phyloP scores from a whole-genome alignment of 2,888 invertebrate species.

The Leptothorax acervorum region DNA sequence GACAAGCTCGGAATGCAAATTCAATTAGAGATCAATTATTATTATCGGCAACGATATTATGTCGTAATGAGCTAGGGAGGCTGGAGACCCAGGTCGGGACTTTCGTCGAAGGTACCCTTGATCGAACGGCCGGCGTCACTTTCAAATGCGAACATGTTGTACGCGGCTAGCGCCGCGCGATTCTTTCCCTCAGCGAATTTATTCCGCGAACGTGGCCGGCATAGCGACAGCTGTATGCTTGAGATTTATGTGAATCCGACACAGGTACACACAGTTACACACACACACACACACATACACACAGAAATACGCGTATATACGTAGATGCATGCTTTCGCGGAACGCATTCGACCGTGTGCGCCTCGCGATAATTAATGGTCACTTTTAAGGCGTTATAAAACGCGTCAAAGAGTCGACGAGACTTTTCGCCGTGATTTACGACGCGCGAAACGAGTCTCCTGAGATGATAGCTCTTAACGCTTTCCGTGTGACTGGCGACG shows the following conservation, averaged over 20 bases:
- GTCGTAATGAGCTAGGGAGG: slow-evolving; percentile 2
- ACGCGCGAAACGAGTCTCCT: slow-evolving; percentile 61
- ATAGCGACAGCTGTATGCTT: slow-evolving; percentile 71
- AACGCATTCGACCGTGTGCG: slow-evolving; percentile 17
- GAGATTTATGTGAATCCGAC: slow-evolving; percentile 70
- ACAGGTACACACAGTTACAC: neutral
- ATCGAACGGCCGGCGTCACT: slow-evolving; percentile 67
- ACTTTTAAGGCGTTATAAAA: slow-evolving; percentile 68
- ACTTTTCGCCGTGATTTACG: slow-evolving; percentile 69
- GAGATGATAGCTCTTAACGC: slow-evolving; percentile 15
- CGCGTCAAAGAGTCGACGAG: slow-evolving; percentile 65
- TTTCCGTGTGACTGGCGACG: slow-evolving; percentile 40
- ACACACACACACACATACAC: neutral
- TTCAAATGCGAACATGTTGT: slow-evolving; percentile 66
- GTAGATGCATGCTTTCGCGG: neutral
- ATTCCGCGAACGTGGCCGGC: slow-evolving; percentile 72
- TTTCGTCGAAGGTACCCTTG: slow-evolving; percentile 41
- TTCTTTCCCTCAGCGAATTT: slow-evolving; percentile 71
- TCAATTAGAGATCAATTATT: slow-evolving; percentile 42
- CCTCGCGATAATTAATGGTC: slow-evolving; percentile 71
- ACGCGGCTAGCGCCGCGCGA: slow-evolving; percentile 50
- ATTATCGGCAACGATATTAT: slow-evolving; percentile 27
- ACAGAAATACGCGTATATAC: neutral
- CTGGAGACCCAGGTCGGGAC: neutral
- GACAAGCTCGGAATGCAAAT: slow-evolving; percentile 11